Percentiles rank a stretch among this genome's conserved stretches.
Conservation (phyloP, 2,113 vertebrate species). For the Ifrita kowaldi region DNA sequence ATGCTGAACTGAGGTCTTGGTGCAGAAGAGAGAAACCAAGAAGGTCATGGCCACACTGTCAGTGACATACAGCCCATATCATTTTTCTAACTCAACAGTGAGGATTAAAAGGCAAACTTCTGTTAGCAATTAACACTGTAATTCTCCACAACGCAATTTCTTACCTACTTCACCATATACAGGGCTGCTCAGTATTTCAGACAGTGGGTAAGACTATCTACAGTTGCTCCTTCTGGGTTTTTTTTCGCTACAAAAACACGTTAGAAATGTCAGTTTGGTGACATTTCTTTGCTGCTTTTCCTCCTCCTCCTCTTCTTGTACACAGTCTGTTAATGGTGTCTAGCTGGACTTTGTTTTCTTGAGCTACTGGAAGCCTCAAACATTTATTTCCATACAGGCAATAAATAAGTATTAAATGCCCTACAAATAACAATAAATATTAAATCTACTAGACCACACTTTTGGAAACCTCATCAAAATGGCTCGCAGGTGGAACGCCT, state of each 20-base stretch:
- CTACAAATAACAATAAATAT: slow-evolving; percentile 28
- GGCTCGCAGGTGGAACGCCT: background rate
- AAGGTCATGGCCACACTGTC: background rate
- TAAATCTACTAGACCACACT: background rate
- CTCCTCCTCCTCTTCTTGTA: background rate
- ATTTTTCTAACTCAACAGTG: background rate
- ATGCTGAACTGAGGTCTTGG: background rate
- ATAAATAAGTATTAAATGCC: background rate
- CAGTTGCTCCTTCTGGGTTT: background rate
- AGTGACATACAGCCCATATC: background rate
- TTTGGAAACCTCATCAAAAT: background rate
- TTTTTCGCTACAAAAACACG: background rate
- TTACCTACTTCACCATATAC: background rate
- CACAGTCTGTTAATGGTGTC: background rate
- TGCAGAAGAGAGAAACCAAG: background rate
- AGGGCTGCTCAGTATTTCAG: background rate
- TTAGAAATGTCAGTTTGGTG: background rate
- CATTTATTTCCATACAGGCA: background rate
- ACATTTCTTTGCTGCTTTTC: background rate
- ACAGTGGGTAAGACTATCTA: background rate
- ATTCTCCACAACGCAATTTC: background rate
- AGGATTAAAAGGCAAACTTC: background rate
- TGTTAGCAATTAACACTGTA: background rate
- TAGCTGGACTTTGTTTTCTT: background rate
- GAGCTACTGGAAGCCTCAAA: background rate